Base-by-base conservation (phyloP, 2,113 vertebrate species). In the Nannospalax galili region DNA sequence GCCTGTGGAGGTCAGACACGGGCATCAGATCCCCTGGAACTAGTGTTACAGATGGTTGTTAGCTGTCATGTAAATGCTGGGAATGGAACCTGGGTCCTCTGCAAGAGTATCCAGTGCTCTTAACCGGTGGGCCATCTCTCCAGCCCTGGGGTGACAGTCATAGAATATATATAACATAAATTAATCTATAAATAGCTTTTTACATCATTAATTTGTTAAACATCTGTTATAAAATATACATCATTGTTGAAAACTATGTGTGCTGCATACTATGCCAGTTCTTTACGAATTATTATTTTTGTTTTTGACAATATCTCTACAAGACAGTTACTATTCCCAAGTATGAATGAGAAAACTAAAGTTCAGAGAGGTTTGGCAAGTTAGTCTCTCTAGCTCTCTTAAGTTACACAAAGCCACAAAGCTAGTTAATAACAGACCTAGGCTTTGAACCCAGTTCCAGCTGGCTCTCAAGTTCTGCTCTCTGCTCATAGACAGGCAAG, bases 311-410 rank as follows among this genome's bases (percentile, higher is more conserved):
- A 65, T 65, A 45, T 32, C 19, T 48, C 52, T 37, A 22, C 30
- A 79, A 84, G 17, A 40, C 26, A 32, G 24, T 70, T 48, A 87
- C 72, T 35, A 94, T 93, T 8, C 40, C 40, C 40, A 88, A 37
- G 28, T 84, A 92, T 62, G 90, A 92, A 64, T 56, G 69, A 95
- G 58, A 88, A 90, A 45, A 67, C 62, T 64, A 90, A 79, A 56
- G 6, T 69, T 79, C 64, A 75, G 40, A 92, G 22, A 69, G 26
- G 6, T 70, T 87, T 69, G 52, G 65, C n/a, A 37, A 12, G n/a
- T 22, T 7, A 26, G 6, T 22, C 16, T 60, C 56, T 58, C 35
- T n/a, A 17, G 35, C 4, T 60, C 56, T 15, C n/a, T 80, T 7
- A 37, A 60, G 78, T 80, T 60, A 81, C 79, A 28, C n/a, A 17